Evolutionary conservation across 2,797 vertebrate species (phyloP).

Genomic region (Gadopsis bispinosus): DNA sequence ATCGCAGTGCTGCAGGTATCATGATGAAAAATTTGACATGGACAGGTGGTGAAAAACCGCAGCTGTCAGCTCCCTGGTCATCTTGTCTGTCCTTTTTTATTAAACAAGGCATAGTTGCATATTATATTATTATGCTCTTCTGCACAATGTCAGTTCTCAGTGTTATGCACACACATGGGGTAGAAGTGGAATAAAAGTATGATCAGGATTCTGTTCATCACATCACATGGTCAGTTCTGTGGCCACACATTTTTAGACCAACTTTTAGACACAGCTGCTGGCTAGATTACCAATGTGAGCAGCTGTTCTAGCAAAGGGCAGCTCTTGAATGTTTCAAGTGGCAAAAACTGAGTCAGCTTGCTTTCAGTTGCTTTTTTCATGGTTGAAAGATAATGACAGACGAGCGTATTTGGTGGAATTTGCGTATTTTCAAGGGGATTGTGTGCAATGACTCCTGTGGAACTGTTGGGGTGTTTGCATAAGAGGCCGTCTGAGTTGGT

Average conservation of each 20-base stretch:
- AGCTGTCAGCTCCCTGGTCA: neutral
- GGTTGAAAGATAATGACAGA: constrained; percentile 18
- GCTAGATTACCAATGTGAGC: neutral
- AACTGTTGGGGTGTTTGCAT: constrained; percentile 47
- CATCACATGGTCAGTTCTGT: neutral
- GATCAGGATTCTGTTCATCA: neutral
- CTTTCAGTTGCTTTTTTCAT: constrained; percentile 30
- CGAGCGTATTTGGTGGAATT: neutral
- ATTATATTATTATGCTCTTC: neutral
- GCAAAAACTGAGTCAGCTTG: constrained; percentile 28
- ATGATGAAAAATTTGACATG: constrained; percentile 3
- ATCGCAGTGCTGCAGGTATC: neutral
- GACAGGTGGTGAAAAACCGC: neutral
- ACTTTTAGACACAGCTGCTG: neutral
- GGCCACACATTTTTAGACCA: neutral
- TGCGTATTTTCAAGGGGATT: neutral
- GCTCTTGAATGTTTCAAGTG: constrained; percentile 49
- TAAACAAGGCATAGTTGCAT: neutral
- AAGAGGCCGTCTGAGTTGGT: constrained; percentile 50
- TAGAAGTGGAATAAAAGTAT: neutral
- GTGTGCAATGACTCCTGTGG: constrained; percentile 1
- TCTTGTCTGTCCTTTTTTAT: neutral
- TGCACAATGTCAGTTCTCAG: neutral
- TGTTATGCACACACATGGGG: neutral
- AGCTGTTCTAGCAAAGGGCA: constrained; percentile 22